These are phyloP conservation scores for Oreochromis mossambicus DNA, from an alignment of 2,797 vertebrate genomes.

Conservation along the genomic window DNA sequence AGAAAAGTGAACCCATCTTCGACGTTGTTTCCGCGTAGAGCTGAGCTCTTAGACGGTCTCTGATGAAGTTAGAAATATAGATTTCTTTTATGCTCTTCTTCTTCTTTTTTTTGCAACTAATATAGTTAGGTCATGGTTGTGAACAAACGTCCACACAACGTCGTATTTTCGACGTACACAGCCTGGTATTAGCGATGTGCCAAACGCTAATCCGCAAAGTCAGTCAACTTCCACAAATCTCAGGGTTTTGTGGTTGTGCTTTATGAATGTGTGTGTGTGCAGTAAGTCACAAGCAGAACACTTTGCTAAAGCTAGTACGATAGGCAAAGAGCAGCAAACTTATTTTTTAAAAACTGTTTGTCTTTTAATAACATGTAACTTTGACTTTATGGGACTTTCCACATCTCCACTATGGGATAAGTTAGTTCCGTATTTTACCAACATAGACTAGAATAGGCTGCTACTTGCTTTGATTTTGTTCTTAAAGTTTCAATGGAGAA, in stretches of 20 bases:
- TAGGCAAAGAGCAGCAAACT: background rate
- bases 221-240: background rate
- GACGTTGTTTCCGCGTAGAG: background rate
- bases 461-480: background rate
- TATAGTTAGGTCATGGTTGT: background rate
- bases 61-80: background rate
- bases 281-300: background rate
- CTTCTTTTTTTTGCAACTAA: background rate
- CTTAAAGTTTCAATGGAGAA: background rate
- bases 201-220: background rate
- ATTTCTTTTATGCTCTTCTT: accelerated
- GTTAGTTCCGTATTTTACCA: background rate
- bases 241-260: background rate
- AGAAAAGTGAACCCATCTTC: background rate
- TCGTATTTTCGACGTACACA: background rate
- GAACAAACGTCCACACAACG: background rate
- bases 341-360: background rate
- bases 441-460: accelerated
- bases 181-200: background rate
- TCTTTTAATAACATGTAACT: background rate
- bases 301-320: background rate
- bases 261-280: background rate
- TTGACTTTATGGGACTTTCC: background rate
- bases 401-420: background rate
- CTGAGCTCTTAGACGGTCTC: background rate